phyloP scores from a whole-genome alignment of 2,797 vertebrate genomes.

The Melanotaenia maccullochi region DNA sequence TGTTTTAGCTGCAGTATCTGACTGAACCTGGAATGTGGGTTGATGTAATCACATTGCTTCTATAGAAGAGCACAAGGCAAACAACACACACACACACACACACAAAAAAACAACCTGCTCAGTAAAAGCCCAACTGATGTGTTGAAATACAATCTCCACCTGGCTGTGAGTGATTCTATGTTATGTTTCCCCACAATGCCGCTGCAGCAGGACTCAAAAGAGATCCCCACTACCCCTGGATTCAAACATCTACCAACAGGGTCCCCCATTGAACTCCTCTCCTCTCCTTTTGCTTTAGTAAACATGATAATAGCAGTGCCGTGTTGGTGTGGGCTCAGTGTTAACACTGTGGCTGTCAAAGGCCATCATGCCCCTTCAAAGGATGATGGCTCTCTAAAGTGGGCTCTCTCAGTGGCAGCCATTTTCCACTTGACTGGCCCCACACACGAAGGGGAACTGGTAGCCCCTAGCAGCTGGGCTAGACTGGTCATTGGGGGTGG shows the following conservation, averaged over 20 bases:
- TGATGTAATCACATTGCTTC: slow-evolving; percentile 6
- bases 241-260: slow-evolving; percentile 67
- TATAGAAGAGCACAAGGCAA: slow-evolving; percentile 18
- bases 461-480: slow-evolving; percentile 80
- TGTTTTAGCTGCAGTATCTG: slow-evolving; percentile 12
- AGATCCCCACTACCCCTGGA: slow-evolving; percentile 55
- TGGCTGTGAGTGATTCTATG: slow-evolving; percentile 58
- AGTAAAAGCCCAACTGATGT: slow-evolving; percentile 42
- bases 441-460: slow-evolving; percentile 79
- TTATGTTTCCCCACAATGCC: slow-evolving; percentile 63
- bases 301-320: slow-evolving; percentile 78
- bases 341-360: slow-evolving; percentile 84
- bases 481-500: slow-evolving; percentile 74
- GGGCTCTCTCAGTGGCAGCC: slow-evolving; percentile 80
- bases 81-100: slow-evolving; percentile 23
- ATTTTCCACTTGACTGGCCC: slow-evolving; percentile 86
- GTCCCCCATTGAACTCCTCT: slow-evolving; percentile 65
- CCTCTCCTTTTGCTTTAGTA: slow-evolving; percentile 73
- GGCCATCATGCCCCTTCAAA: slow-evolving; percentile 85
- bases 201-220: slow-evolving; percentile 40
- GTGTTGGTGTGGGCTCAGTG: slow-evolving; percentile 72
- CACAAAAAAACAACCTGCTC: slow-evolving; percentile 14
- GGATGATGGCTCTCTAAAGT: slow-evolving; percentile 85
- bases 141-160: slow-evolving; percentile 62
- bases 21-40: slow-evolving; percentile 24